phyloP scores from a whole-genome alignment of 2,888 invertebrate genomes.

The Stenichneumon culpator region DNA sequence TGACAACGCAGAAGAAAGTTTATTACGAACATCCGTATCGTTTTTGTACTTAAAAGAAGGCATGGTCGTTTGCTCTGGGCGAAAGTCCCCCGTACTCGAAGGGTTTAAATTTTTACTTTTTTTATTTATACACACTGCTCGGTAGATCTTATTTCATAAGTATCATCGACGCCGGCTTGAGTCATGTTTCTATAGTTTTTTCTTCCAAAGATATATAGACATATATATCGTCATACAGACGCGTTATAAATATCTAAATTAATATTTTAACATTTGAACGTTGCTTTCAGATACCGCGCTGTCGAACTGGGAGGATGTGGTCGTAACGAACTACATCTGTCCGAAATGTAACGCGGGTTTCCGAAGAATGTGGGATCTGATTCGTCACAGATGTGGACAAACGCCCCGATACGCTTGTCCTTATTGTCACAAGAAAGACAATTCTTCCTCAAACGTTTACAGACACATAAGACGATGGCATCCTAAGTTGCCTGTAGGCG shows the following conservation, averaged over 20 bases:
- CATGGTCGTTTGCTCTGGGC: no score
- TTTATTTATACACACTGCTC: not conserved
- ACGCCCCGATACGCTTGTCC: slow-evolving; percentile 84
- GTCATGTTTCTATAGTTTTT: slow-evolving; percentile 31
- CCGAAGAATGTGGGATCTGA: slow-evolving; percentile 81
- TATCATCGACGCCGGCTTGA: slow-evolving; percentile 37
- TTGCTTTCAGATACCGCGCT: slow-evolving; percentile 76
- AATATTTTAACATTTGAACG: slow-evolving; percentile 22
- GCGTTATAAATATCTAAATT: not conserved
- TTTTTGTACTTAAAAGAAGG: no score
- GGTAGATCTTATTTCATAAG: slow-evolving; percentile 27
- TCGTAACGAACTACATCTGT: slow-evolving; percentile 78
- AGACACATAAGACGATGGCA: slow-evolving; percentile 84
- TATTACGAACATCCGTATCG: no score
- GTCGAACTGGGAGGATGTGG: slow-evolving; percentile 70
- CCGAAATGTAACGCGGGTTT: slow-evolving; percentile 81
- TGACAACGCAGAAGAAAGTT: no score
- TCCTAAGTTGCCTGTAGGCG: slow-evolving; percentile 78
- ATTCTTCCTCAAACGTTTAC: slow-evolving; percentile 83
- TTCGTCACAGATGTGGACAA: slow-evolving; percentile 84
- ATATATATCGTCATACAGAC: not conserved
- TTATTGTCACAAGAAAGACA: slow-evolving; percentile 84
- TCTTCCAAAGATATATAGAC: not conserved
- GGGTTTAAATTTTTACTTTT: not conserved
- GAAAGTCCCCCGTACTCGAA: no score